Base-by-base conservation (phyloP, 35 echinoderm and acorn worm genomes). In the Amphiura filiformis region DNA sequence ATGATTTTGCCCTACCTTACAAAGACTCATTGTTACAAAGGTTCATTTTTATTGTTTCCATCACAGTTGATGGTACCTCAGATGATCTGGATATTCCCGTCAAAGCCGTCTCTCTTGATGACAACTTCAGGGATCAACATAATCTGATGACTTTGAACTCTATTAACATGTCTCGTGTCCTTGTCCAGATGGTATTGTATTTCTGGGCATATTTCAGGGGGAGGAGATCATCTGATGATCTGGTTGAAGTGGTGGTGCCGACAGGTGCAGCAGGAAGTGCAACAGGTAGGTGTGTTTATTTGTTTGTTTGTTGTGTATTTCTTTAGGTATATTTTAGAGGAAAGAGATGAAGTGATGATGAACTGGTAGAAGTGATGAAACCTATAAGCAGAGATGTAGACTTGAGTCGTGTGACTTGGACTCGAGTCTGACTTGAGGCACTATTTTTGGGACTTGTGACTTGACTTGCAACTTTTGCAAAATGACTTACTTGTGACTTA, bases 91-190 rank as follows among this genome's bases (percentile, higher is more conserved):
- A 97, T 52, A 56, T 77, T 13, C 18, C 76, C 1, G 81, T 97
- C 65, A 92, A 86, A 44, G 35, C 36, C 0, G 81, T 97, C 31
- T 79, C 36, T 65, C 41, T 90, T 0, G 95, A 97, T 85, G 28
- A 84, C 18, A 36, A 82, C 3, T 97, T 97, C 56, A 81, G 70
- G 52, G 32, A 87, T 13, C 61, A 76, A 20, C 91, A 97, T 77
- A 76, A 78, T 12, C 81, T 97, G 0, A 81, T 84, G 0, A 97
- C 88, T 13, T 76, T 93, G 40, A 97, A 97, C 76, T 97, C 95
- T 37, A 97, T 97, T 82, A 97, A 97, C 30, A 87, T 89, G 86
- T 85, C 76, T 13, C 80, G 95, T 18, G 91, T 93, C 39, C 86
- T 97, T 37, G 87, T 80, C 38, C 95, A 97, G 38, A 78, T 77